Conservation (phyloP, 2,797 vertebrate genomes). For the Oceanodroma leucorhoa region DNA sequence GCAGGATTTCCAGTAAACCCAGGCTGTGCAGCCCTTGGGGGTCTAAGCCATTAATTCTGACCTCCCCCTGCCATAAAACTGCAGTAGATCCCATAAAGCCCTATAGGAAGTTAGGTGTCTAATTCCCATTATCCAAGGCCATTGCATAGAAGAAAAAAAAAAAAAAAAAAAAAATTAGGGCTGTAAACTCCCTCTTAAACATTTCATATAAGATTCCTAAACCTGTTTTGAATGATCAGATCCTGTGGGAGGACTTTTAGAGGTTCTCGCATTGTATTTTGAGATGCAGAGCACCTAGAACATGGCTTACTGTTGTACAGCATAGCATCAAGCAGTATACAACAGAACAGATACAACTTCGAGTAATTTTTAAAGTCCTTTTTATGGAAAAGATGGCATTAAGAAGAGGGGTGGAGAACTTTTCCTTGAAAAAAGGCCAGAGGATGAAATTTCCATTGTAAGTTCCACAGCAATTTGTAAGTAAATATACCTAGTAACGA, state of each 20-base stretch:
- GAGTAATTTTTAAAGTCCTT: neutral
- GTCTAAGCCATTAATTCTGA: neutral
- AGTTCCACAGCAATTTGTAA: slow-evolving; percentile 62
- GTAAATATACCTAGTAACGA: slow-evolving; percentile 72
- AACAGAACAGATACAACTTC: neutral
- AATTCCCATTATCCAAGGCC: neutral
- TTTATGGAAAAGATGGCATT: neutral
- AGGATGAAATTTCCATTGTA: slow-evolving; percentile 53
- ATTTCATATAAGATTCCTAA: neutral
- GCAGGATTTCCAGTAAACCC: neutral
- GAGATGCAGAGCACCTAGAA: neutral
- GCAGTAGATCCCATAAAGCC: neutral
- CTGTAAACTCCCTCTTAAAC: neutral
- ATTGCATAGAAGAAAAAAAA: neutral
- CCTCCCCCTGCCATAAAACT: neutral
- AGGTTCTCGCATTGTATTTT: neutral
- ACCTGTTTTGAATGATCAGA: neutral
- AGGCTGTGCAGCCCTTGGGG: neutral
- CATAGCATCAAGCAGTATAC: neutral
- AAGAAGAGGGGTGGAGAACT: slow-evolving; percentile 1
- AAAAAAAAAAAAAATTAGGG: neutral
- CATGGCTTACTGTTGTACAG: neutral
- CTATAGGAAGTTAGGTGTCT: neutral
- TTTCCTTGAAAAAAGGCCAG: neutral
- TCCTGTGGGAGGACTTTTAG: neutral